Conservation (phyloP, 1,140 invertebrate genomes). For the Doryteuthis pealeii region DNA sequence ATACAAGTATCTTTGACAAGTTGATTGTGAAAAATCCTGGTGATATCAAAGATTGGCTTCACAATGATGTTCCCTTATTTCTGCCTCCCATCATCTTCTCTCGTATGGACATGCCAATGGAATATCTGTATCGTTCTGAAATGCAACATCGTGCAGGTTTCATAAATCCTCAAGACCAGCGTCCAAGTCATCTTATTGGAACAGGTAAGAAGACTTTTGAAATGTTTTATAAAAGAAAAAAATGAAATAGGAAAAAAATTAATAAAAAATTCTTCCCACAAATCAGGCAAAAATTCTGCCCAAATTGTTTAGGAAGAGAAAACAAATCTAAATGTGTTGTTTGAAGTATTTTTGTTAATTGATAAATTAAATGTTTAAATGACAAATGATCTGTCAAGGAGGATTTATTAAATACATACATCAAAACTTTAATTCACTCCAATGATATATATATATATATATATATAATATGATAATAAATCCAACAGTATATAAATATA, state of each 20-base stretch:
- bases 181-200: constrained; percentile 25
- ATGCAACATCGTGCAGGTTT: constrained; percentile 21
- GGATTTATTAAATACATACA: no score
- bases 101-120: constrained; percentile 69
- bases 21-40: constrained; percentile 36
- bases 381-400: no score
- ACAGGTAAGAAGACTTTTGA: constrained; percentile 14
- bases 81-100: constrained; percentile 77
- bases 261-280: background rate
- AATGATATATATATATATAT: no score
- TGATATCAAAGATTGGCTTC: constrained; percentile 48
- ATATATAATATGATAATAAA: no score
- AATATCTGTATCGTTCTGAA: constrained; percentile 62
- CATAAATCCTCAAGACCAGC: constrained; percentile 22
- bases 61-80: constrained; percentile 68
- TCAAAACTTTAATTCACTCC: no score
- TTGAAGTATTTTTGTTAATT: no score
- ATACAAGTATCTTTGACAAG: constrained; percentile 70
- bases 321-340: no score
- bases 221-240: background rate
- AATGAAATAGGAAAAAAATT: no score
- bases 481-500: no score
- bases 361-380: no score
- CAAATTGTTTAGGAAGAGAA: constrained; percentile 16
- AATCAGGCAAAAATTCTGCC: constrained; percentile 19